A percentile compares a stretch with the other conserved stretches of the same genome.
Evolutionary conservation across 2,888 invertebrate genomes (phyloP).

Genomic region (Cryptocephalus primarius): DNA sequence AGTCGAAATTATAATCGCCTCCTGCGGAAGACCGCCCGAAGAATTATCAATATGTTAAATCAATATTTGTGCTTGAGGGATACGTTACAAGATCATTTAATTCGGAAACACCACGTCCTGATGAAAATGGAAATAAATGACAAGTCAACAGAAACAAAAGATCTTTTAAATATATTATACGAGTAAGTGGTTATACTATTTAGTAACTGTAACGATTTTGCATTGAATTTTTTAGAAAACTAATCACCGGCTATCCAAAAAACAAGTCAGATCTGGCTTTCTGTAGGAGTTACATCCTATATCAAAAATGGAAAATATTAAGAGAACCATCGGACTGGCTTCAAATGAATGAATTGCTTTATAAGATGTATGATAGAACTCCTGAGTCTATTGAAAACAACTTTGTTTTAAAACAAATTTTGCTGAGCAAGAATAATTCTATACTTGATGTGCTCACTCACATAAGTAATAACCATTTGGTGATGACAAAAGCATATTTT

Average conservation of each 20-base stretch:
- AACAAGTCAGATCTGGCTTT: constrained; percentile 20
- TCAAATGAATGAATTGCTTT: constrained; percentile 18
- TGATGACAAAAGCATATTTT: constrained; percentile 18
- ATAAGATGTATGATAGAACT: constrained; percentile 16
- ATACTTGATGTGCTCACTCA: constrained; percentile 8
- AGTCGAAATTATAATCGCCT: constrained; percentile 5
- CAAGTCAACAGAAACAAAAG: constrained; percentile 13
- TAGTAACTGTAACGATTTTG: neutral
- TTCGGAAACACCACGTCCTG: constrained; percentile 22
- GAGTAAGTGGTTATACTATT: constrained; percentile 15
- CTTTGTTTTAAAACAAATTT: constrained; percentile 15
- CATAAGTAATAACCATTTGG: constrained; percentile 6
- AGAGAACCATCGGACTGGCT: constrained; percentile 9
- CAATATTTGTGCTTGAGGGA: constrained; percentile 18
- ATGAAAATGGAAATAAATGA: constrained; percentile 18
- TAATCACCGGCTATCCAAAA: constrained; percentile 16
- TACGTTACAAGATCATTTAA: neutral
- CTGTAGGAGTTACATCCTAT: constrained; percentile 23
- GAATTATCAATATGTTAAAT: constrained; percentile 16
- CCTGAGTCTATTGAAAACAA: constrained; percentile 17
- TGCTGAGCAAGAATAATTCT: constrained; percentile 13
- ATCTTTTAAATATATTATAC: constrained; percentile 20
- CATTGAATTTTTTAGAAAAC: constrained; percentile 16
- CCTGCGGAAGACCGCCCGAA: constrained; percentile 9
- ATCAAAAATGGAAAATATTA: constrained; percentile 23